These are phyloP conservation scores for Nanger granti DNA, from an alignment of 2,113 vertebrate species.

Conservation along the genomic window DNA sequence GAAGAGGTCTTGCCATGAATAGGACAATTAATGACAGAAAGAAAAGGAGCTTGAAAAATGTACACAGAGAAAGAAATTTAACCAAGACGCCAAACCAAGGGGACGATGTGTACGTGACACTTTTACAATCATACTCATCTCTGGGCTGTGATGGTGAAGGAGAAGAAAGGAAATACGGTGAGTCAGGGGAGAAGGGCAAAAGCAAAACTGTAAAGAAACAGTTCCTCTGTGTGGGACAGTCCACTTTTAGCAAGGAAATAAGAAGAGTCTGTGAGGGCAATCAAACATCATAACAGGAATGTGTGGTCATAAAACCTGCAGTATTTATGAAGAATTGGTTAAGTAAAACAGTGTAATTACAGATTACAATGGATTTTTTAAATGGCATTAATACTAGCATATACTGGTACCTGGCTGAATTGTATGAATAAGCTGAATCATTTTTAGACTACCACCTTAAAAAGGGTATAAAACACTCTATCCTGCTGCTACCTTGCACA, in stretches of 20 bases:
- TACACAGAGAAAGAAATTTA: background rate
- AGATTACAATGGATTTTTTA: background rate
- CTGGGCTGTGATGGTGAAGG: background rate
- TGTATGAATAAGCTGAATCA: background rate
- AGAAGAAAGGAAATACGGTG: background rate
- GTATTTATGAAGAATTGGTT: background rate
- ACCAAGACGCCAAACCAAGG: fast-evolving
- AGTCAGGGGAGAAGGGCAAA: background rate
- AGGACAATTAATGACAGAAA: background rate
- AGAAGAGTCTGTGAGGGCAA: background rate
- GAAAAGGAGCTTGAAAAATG: background rate
- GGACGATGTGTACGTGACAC: fast-evolving
- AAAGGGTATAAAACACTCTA: background rate
- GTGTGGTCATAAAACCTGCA: background rate
- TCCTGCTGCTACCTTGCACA: background rate
- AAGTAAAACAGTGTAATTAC: background rate
- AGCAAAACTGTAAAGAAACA: background rate
- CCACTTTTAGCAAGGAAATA: background rate
- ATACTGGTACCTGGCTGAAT: background rate
- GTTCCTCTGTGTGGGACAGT: background rate
- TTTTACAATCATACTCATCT: background rate
- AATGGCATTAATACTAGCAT: background rate
- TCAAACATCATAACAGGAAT: background rate
- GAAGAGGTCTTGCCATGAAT: background rate
- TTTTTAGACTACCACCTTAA: background rate